Percentiles rank a stretch among this genome's conserved stretches.
phyloP scores from a whole-genome alignment of 2,888 invertebrate genomes.

The Rutpela maculata region DNA sequence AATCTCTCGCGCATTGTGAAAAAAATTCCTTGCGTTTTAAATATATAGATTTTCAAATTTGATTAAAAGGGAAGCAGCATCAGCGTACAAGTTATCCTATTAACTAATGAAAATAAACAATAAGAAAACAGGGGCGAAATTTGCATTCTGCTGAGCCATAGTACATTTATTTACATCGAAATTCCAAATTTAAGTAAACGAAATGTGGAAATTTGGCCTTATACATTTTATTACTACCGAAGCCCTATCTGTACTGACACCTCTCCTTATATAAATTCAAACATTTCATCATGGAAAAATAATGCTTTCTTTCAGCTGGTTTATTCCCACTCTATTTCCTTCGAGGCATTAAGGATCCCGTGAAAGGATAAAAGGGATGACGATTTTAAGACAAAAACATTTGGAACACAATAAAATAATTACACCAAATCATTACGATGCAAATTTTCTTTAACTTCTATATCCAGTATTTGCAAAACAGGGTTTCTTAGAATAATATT shows the following conservation, averaged over 20 bases:
- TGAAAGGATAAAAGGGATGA: slow-evolving; percentile 40
- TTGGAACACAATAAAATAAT: slow-evolving; percentile 67
- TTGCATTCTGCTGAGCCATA: slow-evolving; percentile 64
- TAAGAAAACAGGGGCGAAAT: slow-evolving; percentile 52
- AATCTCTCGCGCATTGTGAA: too few relatives aligned
- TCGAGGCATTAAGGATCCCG: slow-evolving; percentile 28
- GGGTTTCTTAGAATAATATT: slow-evolving; percentile 72
- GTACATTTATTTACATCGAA: slow-evolving; percentile 70
- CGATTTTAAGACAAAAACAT: slow-evolving; percentile 47
- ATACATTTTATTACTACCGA: slow-evolving; percentile 69
- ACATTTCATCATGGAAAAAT: slow-evolving; percentile 53
- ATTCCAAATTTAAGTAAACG: slow-evolving; percentile 70
- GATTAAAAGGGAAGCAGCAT: background rate
- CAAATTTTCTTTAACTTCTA: slow-evolving; percentile 73
- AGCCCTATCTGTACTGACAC: slow-evolving; percentile 69
- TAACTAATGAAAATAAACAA: slow-evolving; percentile 42
- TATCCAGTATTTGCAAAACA: slow-evolving; percentile 70
- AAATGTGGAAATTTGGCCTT: slow-evolving; percentile 67
- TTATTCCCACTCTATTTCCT: slow-evolving; percentile 45
- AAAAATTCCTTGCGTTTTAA: too few relatives aligned
- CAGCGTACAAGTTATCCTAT: slow-evolving; percentile 12
- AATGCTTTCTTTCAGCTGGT: slow-evolving; percentile 42
- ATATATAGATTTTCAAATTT: background rate
- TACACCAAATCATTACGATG: slow-evolving; percentile 72
- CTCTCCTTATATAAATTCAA: slow-evolving; percentile 65